Evolutionary conservation across 2,113 vertebrate genomes (phyloP), one percentile per base, ranked within the genome.

Genomic region (Silurus glanis): DNA sequence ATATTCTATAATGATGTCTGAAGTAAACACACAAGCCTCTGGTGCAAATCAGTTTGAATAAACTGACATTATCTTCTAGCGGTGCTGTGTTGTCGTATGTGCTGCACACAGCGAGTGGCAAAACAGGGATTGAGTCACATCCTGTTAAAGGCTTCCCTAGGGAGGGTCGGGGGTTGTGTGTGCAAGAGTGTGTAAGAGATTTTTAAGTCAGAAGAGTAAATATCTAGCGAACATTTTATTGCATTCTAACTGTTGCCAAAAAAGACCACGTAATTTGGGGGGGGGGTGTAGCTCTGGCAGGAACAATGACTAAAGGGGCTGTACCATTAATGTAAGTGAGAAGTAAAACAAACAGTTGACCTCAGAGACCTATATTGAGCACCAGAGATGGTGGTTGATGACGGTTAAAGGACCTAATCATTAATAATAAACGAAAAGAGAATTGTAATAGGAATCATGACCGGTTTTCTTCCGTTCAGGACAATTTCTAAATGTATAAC

Each of bases 81-180:
- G n/a, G 37, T 62, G 45, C 59, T 78, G 59, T 84, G 64, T 83
- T 55, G 45, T 55, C 5, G 23, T 53, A 51, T 51, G 37, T 75
- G 49, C 55, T 76, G 55, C 59, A 51, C 71, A 47, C 56, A 51
- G 23, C 47, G n/a, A 76, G 37, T 62, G 83, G 72, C 71, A 76
- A 84, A 85, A n/a, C 83, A 76, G 25, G 76, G 61, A 78, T 62
- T 66, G 72, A 66, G 72, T 85, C 72, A 85, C 47, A 59, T 37
- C 72, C 59, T 64, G 59, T 66, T 66, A 28, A 53, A 61, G 55
- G 59, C 58, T 12, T 47, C 21, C 17, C 45, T 0, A 9, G 25
- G 14, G 49, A 76, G 83, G 49, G 61, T 53, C 9, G 0, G 19
- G 45, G 45, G 67, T 1, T 5, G 6, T 37, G 37, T 72, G 17